Conservation (phyloP, 2,113 vertebrate genomes). For the Nymphicus hollandicus region DNA sequence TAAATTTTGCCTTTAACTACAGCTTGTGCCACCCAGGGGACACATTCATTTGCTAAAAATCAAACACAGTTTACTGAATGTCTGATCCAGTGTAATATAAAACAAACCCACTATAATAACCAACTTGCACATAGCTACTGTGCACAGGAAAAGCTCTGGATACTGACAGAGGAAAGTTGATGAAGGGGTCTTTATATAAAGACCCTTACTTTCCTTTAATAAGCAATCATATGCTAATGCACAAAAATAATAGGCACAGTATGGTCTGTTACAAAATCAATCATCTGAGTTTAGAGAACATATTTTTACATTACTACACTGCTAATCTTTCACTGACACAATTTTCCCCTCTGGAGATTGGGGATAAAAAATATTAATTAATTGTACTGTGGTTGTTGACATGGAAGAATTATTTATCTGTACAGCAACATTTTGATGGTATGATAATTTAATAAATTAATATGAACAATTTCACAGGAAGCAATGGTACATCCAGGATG, state of each 20-base stretch:
- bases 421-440: neutral
- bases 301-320: constrained; percentile 22
- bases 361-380: neutral
- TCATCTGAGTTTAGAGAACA: neutral
- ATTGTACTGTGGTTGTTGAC: neutral
- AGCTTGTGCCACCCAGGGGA: neutral
- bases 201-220: neutral
- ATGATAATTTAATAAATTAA: neutral
- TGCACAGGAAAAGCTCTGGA: constrained; percentile 6
- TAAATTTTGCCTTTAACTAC: constrained; percentile 30
- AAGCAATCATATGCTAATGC: neutral
- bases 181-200: neutral
- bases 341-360: neutral
- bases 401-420: neutral
- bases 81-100: neutral
- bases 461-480: neutral
- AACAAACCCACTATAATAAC: neutral
- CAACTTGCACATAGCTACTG: neutral
- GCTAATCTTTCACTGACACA: constrained; percentile 14
- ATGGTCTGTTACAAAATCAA: neutral
- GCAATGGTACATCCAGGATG: neutral
- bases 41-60: constrained; percentile 16
- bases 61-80: neutral
- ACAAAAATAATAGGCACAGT: constrained; percentile 11
- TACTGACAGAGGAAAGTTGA: neutral